Evolutionary conservation across 2,113 vertebrate genomes (phyloP).

Genomic region (Capricornis sumatraensis): DNA sequence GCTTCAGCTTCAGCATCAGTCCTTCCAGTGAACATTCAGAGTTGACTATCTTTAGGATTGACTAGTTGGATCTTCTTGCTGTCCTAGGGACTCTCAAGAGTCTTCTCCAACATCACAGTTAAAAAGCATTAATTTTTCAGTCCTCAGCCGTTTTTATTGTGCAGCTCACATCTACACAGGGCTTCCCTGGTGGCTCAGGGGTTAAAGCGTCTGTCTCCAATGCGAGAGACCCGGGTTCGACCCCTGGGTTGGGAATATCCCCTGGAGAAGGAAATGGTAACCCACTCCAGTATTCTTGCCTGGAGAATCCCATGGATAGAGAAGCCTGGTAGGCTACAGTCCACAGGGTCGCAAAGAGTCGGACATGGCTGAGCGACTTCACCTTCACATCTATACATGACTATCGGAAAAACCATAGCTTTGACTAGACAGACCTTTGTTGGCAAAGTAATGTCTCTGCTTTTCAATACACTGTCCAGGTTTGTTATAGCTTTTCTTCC

Average conservation of each 20-base stretch:
- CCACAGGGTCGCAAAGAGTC: accelerated
- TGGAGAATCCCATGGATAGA: no score
- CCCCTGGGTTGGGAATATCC: no score
- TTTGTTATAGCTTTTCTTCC: not conserved
- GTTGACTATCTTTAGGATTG: not conserved
- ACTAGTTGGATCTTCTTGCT: not conserved
- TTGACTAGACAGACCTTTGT: not conserved
- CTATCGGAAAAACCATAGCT: not conserved
- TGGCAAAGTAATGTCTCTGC: not conserved
- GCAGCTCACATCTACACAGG: not conserved
- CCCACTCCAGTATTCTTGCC: no score
- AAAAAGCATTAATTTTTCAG: not conserved
- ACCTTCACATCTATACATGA: not conserved
- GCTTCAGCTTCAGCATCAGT: not conserved
- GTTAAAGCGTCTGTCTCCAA: no score
- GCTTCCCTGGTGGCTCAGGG: no score
- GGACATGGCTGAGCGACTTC: no score
- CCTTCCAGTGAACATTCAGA: not conserved
- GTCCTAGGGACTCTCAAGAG: not conserved
- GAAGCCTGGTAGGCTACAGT: no score
- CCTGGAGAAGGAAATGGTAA: no score
- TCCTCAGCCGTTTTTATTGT: not conserved
- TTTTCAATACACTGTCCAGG: not conserved
- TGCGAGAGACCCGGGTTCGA: accelerated
- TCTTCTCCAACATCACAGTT: not conserved